Evolutionary conservation across 2,797 vertebrate genomes (phyloP).

Genomic region (Falco biarmicus): DNA sequence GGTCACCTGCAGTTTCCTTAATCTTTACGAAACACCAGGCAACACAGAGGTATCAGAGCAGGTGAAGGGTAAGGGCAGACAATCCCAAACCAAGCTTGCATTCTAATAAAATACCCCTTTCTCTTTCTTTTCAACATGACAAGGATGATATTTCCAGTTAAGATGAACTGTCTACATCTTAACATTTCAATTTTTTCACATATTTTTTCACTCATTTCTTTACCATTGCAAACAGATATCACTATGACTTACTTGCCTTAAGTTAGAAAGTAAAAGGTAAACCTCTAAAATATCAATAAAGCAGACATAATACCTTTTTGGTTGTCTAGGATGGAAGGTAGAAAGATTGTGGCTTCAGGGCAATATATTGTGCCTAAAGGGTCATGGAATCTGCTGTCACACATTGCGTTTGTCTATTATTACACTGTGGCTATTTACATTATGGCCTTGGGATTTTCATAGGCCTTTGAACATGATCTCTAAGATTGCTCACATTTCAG

Average conservation of each 20-base stretch:
- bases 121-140: background rate
- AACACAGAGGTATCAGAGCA: background rate
- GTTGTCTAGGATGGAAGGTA: conserved; percentile 52
- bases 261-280: conserved; percentile 69
- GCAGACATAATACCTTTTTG: conserved; percentile 48
- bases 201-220: conserved; percentile 13
- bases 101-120: background rate
- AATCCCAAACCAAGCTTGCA: background rate
- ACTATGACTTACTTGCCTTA: conserved; percentile 26
- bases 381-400: conserved; percentile 52
- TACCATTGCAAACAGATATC: background rate
- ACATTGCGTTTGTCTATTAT: conserved; percentile 54
- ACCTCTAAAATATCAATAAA: conserved; percentile 66
- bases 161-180: background rate
- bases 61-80: background rate
- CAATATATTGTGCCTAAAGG: conserved; percentile 61
- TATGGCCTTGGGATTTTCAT: conserved; percentile 60
- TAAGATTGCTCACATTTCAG: conserved; percentile 38
- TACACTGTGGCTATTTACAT: conserved; percentile 58
- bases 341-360: conserved; percentile 53
- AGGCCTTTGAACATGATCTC: conserved; percentile 58
- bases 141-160: background rate
- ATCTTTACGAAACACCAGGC: background rate
- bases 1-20: background rate
- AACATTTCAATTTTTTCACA: background rate